Evolutionary conservation across 2,113 vertebrate species (phyloP), one percentile per base, ranked within the genome.

Genomic region (Sinocyclocheilus anophthalmus): DNA sequence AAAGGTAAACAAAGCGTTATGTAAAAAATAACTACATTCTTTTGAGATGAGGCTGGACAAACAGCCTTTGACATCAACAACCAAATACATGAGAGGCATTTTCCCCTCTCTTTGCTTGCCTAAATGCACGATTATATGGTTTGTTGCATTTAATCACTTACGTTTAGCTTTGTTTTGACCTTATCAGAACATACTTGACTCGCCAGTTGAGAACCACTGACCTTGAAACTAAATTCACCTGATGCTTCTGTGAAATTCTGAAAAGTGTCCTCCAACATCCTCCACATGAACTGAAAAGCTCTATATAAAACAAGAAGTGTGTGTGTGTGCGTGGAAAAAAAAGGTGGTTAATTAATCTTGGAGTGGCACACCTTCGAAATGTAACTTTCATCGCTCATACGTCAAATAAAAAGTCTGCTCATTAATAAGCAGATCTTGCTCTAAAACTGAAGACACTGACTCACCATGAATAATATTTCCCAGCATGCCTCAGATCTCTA

Each of bases 401-500:
- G 63, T 50, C 63, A 67, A 33, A 53, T 20, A 67, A 70, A 37
- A 70, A 82, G 10, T 63, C 3, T 45, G 18, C 33, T 82, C 42
- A 82, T 82, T 82, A 82, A 70, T 82, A 82, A 26, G 16, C 42
- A 70, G 26, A 72, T 48, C 22, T 73, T 63, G 13, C 14, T 39
- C 30, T 53, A 22, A 2, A 48, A n/a, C 69, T 30, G 5, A n/a
- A 18, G 20, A 48, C 67, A 24, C 48, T 33, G 53, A 37, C 26
- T 69, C 45, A 82, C 79, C 24, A 50, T 78, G 70, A 55, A 24
- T 55, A 59, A 79, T 33, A 45, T 86, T 88, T 78, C 63, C 48
- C 72, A 77, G 42, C 53, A 67, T 76, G 76, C 84, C 81, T 70
- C 61, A 61, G 85, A 84, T 85, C 91, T 91, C 91, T 91, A 92